Base-by-base conservation (phyloP, 2,888 invertebrate genomes). In the Tenthredo notha region DNA sequence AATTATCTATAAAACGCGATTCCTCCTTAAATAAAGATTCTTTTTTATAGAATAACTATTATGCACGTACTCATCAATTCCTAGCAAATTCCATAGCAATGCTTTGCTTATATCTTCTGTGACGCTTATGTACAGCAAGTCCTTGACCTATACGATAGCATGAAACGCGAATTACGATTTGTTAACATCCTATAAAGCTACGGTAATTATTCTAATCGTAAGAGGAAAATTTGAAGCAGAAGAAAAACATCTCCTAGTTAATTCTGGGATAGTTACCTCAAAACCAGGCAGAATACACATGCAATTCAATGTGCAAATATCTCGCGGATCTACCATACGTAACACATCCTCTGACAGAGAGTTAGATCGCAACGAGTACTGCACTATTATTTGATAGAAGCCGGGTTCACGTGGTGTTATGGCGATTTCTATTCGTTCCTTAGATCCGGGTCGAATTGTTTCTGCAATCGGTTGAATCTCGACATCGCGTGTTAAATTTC, bases 51-150 rank as follows among this genome's bases (percentile, higher is more conserved):
- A 18, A 77, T 25, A 50, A n/a, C n/a, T n/a, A 33, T 33, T 33
- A 33, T 33, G 4, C 1, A 33, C 86, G 88, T 91, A 94, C 94
- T 88, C 88, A 83, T 93, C 91, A 18, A 94, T 92, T 84, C 91
- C 87, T 67, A 94, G 89, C 29, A 92, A 87, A 25, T 91, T 88
- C 94, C 94, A 94, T 21, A 94, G 89, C 25, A 90, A 88, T 6
- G 88, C 78, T 90, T 94, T 94, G 84, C 92, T 92, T 77, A 91
- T 83, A 37, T 86, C 85, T 18, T 89, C 85, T 77, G 80, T 88
- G 90, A 92, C 67, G 91, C 88, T 84, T 74, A 87, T 40, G 78
- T 88, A 89, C 74, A 92, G 88, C 54, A 94, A 90, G 87, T 94
- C 93, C 47, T 90, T 89, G 83, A 94, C 88, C 94, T 94, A 87